phyloP scores from a whole-genome alignment of 2,797 vertebrate species.

The Silurus lanzhouensis region DNA sequence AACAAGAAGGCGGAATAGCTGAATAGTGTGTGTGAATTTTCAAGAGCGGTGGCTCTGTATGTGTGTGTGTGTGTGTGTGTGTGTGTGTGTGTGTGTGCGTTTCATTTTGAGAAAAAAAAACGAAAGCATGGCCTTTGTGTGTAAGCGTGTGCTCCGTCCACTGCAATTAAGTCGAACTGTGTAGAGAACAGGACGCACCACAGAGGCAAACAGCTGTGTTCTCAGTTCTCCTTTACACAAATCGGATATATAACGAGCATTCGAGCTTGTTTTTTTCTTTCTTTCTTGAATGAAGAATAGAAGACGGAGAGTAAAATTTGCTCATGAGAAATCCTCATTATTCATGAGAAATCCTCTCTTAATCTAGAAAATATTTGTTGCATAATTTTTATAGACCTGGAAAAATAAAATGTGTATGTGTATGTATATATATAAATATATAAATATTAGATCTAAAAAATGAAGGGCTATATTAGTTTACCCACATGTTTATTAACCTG shows the following conservation, averaged over 20 bases:
- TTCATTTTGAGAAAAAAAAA: conserved; percentile 8
- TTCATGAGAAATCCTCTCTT: too few species aligned
- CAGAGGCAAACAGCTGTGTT: conserved; percentile 72
- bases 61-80: conserved; percentile 44
- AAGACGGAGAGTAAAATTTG: too few species aligned
- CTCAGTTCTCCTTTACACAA: conserved; percentile 58
- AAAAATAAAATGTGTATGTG: too few species aligned
- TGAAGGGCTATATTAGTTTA: neutral
- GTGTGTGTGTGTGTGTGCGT: conserved; percentile 47
- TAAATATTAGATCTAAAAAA: too few species aligned
- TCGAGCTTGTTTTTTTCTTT: neutral
- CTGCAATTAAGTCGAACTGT: conserved; percentile 73
- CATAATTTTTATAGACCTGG: too few species aligned
- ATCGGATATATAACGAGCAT: conserved; percentile 47
- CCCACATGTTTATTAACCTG: neutral
- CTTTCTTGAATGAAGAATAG: too few species aligned
- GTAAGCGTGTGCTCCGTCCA: conserved; percentile 62
- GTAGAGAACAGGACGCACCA: conserved; percentile 59
- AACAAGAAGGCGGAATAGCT: conserved; percentile 44
- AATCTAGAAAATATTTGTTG: too few species aligned
- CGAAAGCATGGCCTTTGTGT: conserved; percentile 47
- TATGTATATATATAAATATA: too few species aligned
- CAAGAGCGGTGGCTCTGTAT: neutral
- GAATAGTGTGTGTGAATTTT: conserved; percentile 50
- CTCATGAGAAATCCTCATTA: too few species aligned